phyloP scores from a whole-genome alignment of 2,888 invertebrate species.

The Neocrepidodera transversa region DNA sequence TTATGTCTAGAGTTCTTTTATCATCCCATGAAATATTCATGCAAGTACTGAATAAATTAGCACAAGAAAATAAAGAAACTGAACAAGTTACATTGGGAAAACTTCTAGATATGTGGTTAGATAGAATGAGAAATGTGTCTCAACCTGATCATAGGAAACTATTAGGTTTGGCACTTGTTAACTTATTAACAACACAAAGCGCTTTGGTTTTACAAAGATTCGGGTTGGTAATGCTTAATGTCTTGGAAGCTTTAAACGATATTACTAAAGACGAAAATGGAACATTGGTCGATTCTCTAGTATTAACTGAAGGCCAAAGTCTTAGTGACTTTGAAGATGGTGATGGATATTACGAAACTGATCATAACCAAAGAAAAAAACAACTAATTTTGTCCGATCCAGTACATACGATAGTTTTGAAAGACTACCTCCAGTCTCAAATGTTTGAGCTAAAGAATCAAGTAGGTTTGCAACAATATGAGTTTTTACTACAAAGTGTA shows the following conservation, averaged over 20 bases:
- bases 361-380: slow-evolving; percentile 77
- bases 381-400: slow-evolving; percentile 77
- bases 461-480: slow-evolving; percentile 79
- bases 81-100: slow-evolving; percentile 73
- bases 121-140: slow-evolving; percentile 78
- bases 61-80: slow-evolving; percentile 60
- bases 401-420: slow-evolving; percentile 78
- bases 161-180: slow-evolving; percentile 71
- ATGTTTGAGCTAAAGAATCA: slow-evolving; percentile 73
- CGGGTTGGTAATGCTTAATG: slow-evolving; percentile 73
- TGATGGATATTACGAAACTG: slow-evolving; percentile 65
- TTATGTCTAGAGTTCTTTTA: slow-evolving; percentile 80
- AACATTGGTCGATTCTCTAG: slow-evolving; percentile 55
- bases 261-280: slow-evolving; percentile 75
- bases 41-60: slow-evolving; percentile 63
- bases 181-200: slow-evolving; percentile 73
- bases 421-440: slow-evolving; percentile 75
- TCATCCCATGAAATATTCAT: slow-evolving; percentile 73
- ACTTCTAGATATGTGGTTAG: slow-evolving; percentile 80
- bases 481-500: slow-evolving; percentile 75
- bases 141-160: slow-evolving; percentile 85
- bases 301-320: slow-evolving; percentile 56
- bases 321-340: slow-evolving; percentile 65
- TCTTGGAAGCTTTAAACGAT: slow-evolving; percentile 81
- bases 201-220: slow-evolving; percentile 75